These are phyloP conservation scores for Thymelicus acteon DNA, from an alignment of 2,888 invertebrate species.

Conservation along the genomic window DNA sequence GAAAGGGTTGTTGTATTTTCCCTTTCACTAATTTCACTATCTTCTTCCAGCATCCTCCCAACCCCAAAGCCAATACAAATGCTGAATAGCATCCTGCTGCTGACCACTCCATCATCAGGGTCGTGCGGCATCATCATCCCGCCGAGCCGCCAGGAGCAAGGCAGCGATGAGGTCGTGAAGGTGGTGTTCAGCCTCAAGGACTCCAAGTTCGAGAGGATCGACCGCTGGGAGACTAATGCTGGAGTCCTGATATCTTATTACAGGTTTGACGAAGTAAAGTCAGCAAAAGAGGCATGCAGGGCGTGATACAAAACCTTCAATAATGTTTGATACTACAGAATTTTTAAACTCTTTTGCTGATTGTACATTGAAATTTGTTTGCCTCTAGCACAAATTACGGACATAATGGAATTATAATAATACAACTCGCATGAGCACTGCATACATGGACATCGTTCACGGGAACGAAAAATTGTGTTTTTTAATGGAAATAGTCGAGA, in stretches of 20 bases:
- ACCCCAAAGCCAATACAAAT: slow-evolving; percentile 48
- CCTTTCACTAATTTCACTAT: neutral
- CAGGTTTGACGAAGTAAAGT: slow-evolving; percentile 53
- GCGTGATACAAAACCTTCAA: too few species aligned
- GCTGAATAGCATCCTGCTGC: slow-evolving; percentile 65
- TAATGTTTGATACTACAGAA: too few species aligned
- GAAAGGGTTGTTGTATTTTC: neutral
- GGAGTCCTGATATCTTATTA: slow-evolving; percentile 55
- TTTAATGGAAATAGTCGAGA: too few species aligned
- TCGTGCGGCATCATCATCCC: slow-evolving; percentile 70
- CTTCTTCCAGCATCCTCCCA: slow-evolving; percentile 60
- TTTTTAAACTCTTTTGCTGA: too few species aligned
- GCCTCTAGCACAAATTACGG: too few species aligned
- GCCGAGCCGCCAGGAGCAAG: slow-evolving; percentile 53
- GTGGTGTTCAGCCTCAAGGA: slow-evolving; percentile 47
- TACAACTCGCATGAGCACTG: too few species aligned
- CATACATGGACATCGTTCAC: too few species aligned
- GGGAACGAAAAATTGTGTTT: too few species aligned
- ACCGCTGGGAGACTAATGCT: slow-evolving; percentile 46
- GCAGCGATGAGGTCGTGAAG: slow-evolving; percentile 47
- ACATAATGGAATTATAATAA: too few species aligned
- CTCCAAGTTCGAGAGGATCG: slow-evolving; percentile 46
- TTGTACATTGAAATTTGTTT: too few species aligned
- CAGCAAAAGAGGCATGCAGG: too few species aligned
- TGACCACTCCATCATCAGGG: slow-evolving; percentile 58